Conservation (phyloP, 1,140 invertebrate genomes). For the Aethina tumida region DNA sequence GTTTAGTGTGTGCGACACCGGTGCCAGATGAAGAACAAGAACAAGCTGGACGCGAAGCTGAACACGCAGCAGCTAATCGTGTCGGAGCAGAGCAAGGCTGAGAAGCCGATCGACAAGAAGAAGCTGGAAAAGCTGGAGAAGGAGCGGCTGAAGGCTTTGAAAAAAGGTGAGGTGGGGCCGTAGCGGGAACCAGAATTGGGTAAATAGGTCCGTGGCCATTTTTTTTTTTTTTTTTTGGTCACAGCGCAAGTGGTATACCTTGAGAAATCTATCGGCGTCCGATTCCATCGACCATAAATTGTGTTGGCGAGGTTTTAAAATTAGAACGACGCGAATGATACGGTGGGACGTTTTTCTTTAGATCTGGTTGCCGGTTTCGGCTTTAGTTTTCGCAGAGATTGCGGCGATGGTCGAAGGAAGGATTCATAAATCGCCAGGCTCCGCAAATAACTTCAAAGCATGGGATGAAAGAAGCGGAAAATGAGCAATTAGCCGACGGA, state of each 20-base stretch:
- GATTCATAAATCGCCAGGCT: too few relatives aligned
- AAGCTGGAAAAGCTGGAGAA: constrained; percentile 42
- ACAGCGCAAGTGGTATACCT: constrained; percentile 5
- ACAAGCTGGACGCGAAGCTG: constrained; percentile 32
- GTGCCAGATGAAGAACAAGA: constrained; percentile 25
- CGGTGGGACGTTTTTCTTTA: background rate
- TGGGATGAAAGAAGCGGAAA: too few relatives aligned
- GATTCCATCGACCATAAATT: background rate
- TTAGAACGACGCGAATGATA: constrained; percentile 1
- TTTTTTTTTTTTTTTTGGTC: too few relatives aligned
- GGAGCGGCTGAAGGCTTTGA: constrained; percentile 40
- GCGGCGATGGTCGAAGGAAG: too few relatives aligned
- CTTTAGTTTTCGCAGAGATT: too few relatives aligned
- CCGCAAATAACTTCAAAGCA: too few relatives aligned
- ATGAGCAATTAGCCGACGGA: too few relatives aligned
- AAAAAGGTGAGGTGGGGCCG: constrained; percentile 37
- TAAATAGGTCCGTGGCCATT: background rate
- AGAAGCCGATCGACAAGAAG: constrained; percentile 44
- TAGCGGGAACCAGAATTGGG: background rate
- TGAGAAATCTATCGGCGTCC: background rate
- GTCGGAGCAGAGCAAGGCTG: constrained; percentile 42
- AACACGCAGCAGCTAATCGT: constrained; percentile 40
- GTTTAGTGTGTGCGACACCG: too few relatives aligned
- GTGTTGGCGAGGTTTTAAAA: background rate
- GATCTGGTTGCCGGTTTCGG: too few relatives aligned